A percentile compares a stretch with the other conserved stretches of the same genome.
These are phyloP conservation scores for Plecturocebus donacophilus DNA, from an alignment of 2,113 vertebrate genomes.

Conservation along the genomic window DNA sequence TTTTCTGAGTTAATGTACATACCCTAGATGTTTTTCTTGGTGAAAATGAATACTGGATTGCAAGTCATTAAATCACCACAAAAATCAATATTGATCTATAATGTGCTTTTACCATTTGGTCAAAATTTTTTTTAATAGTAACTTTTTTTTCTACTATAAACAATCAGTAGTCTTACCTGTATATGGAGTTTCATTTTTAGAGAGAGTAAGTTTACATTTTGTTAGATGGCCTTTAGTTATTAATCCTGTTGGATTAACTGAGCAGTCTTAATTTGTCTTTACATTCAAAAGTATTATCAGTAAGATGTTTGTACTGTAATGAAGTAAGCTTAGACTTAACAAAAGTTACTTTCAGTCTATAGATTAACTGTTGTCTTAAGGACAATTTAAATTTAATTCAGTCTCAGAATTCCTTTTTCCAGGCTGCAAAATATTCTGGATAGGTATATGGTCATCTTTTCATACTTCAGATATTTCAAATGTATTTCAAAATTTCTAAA, in stretches of 20 bases:
- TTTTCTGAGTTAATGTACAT: conserved; percentile 16
- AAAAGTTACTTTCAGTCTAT: background rate
- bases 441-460: background rate
- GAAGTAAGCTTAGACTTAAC: background rate
- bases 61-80: background rate
- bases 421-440: background rate
- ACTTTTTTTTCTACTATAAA: background rate
- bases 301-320: background rate
- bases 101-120: conserved; percentile 11
- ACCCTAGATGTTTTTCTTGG: background rate
- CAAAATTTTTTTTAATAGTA: background rate
- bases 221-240: background rate
- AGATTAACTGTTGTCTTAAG: background rate
- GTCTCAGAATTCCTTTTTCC: background rate
- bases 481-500: background rate
- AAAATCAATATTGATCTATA: background rate
- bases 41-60: background rate
- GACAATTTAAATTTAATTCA: background rate
- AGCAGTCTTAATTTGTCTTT: conserved; percentile 12
- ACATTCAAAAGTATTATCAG: background rate
- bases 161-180: background rate
- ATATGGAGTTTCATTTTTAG: background rate
- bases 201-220: background rate
- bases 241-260: background rate
- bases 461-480: background rate